These are phyloP conservation scores for Pelodytes ibericus DNA, from an alignment of 2,797 vertebrate species.

Conservation along the genomic window DNA sequence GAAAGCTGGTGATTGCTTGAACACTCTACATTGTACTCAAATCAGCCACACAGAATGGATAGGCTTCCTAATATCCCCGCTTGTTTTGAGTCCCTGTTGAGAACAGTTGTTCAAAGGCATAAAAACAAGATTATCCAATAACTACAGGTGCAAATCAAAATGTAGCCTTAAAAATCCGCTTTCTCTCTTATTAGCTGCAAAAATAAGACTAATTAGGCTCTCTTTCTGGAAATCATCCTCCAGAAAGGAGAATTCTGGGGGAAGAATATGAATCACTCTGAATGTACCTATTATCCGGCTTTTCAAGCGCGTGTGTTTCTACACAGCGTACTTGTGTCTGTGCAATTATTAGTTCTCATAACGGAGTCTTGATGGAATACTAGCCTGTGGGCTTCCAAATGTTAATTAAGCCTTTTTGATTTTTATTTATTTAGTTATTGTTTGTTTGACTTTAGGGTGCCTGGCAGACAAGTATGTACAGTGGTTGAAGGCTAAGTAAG, in stretches of 20 bases:
- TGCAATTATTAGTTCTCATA: constrained; percentile 18
- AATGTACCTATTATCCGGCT: constrained; percentile 25
- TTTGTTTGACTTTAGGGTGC: background rate
- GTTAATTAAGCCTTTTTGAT: constrained; percentile 24
- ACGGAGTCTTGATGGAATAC: constrained; percentile 2
- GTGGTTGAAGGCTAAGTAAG: background rate
- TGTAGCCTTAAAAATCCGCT: constrained; percentile 38
- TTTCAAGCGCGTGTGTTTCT: constrained; percentile 16
- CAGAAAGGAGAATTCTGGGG: constrained; percentile 9
- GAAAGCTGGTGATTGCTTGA: background rate
- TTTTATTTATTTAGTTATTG: constrained; percentile 14
- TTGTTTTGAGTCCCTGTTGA: constrained; percentile 36
- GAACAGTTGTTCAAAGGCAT: constrained; percentile 59
- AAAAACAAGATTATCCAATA: constrained; percentile 40
- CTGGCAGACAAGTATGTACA: background rate
- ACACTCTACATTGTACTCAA: background rate
- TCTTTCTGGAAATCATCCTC: constrained; percentile 46
- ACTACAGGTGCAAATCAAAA: constrained; percentile 56
- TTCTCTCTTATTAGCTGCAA: constrained; percentile 34
- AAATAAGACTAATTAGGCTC: constrained; percentile 10
- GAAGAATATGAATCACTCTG: constrained; percentile 6
- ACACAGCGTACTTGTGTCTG: constrained; percentile 11
- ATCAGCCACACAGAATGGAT: background rate
- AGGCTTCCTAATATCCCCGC: background rate
- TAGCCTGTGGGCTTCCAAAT: constrained; percentile 29